Evolutionary conservation across 2,797 vertebrate genomes (phyloP), one percentile per base, ranked within the genome.

Genomic region (Thaleichthys pacificus): DNA sequence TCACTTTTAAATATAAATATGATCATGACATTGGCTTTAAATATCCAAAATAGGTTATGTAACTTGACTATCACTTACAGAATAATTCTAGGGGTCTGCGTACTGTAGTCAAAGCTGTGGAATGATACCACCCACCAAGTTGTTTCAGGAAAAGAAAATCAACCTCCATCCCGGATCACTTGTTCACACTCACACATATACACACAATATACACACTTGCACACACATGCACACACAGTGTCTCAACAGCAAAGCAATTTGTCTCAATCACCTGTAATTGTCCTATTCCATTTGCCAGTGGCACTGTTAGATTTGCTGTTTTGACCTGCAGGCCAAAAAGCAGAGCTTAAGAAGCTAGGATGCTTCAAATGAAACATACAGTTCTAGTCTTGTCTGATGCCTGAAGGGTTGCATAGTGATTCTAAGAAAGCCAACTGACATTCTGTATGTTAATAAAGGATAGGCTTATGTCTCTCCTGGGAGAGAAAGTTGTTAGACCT

Each of bases 401-500:
- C 65, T 66, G 22, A 66, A 28, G 47, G 42, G 24, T 60, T 2
- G 4, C 19, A 17, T 56, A 56, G 19, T 17, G 51, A 56, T 56
- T 56, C 51, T 56, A n/a, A 4, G 19, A n/a, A 56, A 56, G 51
- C 11, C 42, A 47, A 11, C 42, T 8, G 17, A 62, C 17, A 5
- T 22, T 64, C 72, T 60, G 30, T 64, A 66, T 54, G 67, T 69
- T 30, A 72, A 42, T 12, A 17, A 19, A 35, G 7, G 15, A 51
- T 19, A 22, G 7, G 4, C n/a, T 28, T 11, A 67, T 65, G 28
- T 35, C 2, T 38, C 54, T 42, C 47, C 60, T 63, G 14, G 77
- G n/a, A 66, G 17, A 28, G 4, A 66, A 22, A 61, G 85, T 64
- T 30, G 85, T 67, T 66, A 0, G 26, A 9, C 69, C 65, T 12